Base-by-base conservation (phyloP, 1,140 invertebrate genomes). In the Episyrphus balteatus region DNA sequence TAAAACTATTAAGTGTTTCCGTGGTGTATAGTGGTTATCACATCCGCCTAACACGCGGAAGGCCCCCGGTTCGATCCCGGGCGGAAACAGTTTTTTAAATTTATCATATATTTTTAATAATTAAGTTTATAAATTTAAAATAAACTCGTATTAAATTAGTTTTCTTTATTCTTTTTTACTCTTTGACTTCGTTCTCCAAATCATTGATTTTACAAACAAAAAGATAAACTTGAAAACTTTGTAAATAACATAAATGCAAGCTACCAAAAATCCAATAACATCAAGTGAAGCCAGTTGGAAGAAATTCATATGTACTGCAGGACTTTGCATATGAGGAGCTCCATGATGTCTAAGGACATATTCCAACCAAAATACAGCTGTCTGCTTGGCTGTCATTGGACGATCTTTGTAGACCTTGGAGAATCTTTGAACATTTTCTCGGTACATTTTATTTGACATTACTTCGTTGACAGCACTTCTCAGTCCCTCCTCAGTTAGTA, bases 11-110 rank as follows among this genome's bases (percentile, higher is more conserved):
- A n/a, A n/a, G n/a, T n/a, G n/a, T n/a, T n/a, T n/a, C n/a, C n/a
- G n/a, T n/a, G n/a, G n/a, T n/a, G n/a, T n/a, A n/a, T 81, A 81
- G 79, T 75, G 78, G 78, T 80, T 79, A 43, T 43, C 42, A 43
- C 42, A 43, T 43, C 42, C 42, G 42, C 42, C 42, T 43, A 43
- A 43, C 42, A 43, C 42, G 42, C 42, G 42, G 42, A 43, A 43
- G 42, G 42, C 15, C 42, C 42, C 42, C 42, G 42, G 42, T 43
- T 43, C 42, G 42, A 43, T 43, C 42, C 42, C 42, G 42, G 42
- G 42, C 42, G 42, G 42, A 43, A 43, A 43, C 42, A 43, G 11
- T 26, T 30, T 43, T 43, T 43, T 43, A n/a, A n/a, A n/a, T n/a
- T n/a, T n/a, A n/a, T n/a, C n/a, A n/a, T n/a, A n/a, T n/a, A n/a